phyloP scores from a whole-genome alignment of 2,113 vertebrate species.

The Hirundichthys speculiger region DNA sequence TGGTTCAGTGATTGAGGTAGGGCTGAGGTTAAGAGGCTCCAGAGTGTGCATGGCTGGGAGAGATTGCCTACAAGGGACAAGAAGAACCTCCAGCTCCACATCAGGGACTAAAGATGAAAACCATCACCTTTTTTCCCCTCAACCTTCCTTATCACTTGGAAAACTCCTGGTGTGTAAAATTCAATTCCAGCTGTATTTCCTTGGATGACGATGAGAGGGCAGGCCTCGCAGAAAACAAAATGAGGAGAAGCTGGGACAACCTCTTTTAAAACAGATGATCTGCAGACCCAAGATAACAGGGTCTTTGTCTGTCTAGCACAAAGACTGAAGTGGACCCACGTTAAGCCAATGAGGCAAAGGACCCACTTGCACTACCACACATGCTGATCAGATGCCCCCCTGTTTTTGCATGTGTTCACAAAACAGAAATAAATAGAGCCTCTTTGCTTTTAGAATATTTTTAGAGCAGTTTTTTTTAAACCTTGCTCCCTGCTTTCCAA shows the following conservation, averaged over 20 bases:
- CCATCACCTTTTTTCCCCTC: conserved; percentile 19
- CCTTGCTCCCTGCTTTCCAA: too few relatives aligned
- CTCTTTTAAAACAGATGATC: conserved; percentile 15
- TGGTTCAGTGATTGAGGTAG: conserved; percentile 6
- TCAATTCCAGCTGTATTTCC: conserved; percentile 61
- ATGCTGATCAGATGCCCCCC: conserved; percentile 19
- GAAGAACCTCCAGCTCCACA: conserved; percentile 29
- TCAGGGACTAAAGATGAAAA: conserved; percentile 40
- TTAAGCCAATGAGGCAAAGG: conserved; percentile 28
- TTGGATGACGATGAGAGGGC: conserved; percentile 43
- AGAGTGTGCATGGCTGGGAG: conserved; percentile 6
- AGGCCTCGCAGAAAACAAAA: conserved; percentile 37
- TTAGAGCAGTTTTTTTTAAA: too few relatives aligned
- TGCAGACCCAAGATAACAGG: conserved; percentile 23
- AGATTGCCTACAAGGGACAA: conserved; percentile 10
- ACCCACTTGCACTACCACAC: conserved; percentile 5
- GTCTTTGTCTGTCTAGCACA: conserved; percentile 32
- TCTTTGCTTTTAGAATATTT: not conserved
- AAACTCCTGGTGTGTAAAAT: conserved; percentile 77
- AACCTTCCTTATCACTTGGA: conserved; percentile 56
- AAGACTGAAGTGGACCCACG: conserved; percentile 40
- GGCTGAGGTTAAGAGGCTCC: conserved; percentile 31
- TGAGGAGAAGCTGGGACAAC: conserved; percentile 7
- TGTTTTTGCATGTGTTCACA: conserved; percentile 14
- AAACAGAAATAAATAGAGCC: conserved; percentile 9